A percentile compares a stretch with the other conserved stretches of the same genome.
phyloP scores from a whole-genome alignment of 2,797 vertebrate species.

The Leptatherina wallacei region DNA sequence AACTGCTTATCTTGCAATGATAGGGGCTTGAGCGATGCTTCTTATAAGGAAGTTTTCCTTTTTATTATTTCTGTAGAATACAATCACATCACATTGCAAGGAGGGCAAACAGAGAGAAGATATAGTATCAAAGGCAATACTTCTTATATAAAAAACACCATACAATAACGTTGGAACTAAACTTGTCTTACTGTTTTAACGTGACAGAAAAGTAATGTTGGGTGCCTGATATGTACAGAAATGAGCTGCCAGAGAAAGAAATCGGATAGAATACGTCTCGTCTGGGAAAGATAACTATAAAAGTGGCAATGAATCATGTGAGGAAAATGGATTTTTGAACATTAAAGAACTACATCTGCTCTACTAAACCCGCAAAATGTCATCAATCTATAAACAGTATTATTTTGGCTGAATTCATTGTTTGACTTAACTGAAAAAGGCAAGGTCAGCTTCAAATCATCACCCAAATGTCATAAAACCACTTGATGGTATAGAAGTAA shows the following conservation, averaged over 20 bases:
- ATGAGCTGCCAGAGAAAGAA: not conserved
- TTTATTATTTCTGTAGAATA: not conserved
- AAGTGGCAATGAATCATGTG: not conserved
- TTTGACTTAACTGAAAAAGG: not conserved
- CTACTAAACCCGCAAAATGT: not conserved
- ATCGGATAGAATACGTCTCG: not conserved
- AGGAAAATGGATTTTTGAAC: not conserved
- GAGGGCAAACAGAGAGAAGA: not conserved
- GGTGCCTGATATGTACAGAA: not conserved
- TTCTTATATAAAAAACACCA: not conserved
- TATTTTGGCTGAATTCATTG: not conserved
- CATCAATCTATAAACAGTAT: not conserved
- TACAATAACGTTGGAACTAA: not conserved
- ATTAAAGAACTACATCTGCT: not conserved
- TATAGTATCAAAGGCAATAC: not conserved
- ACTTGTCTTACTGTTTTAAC: not conserved
- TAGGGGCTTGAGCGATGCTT: not conserved
- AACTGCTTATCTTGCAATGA: not conserved
- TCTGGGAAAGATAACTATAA: not conserved
- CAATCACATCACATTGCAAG: not conserved
- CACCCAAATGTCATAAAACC: constrained; percentile 1
- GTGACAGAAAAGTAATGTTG: not conserved
- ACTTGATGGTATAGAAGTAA: not conserved
- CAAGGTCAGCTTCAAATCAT: not conserved
- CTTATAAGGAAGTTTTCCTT: not conserved